Percentiles rank a stretch among this genome's conserved stretches.
Conservation (phyloP, 2,888 invertebrate species). For the Lingula anatina region DNA sequence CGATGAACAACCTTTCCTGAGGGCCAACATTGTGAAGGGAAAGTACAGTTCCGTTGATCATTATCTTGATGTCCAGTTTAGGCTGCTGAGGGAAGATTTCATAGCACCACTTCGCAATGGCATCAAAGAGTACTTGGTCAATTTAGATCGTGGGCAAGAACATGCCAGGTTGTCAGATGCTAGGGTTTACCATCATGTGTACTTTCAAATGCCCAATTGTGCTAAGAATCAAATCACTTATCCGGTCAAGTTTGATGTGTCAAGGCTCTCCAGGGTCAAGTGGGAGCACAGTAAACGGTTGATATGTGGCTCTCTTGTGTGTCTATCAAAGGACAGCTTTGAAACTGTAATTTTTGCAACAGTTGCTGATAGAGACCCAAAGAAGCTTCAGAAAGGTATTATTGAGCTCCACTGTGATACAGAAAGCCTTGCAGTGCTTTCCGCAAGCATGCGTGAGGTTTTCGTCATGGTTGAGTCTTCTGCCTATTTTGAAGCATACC, state of each 20-base stretch:
- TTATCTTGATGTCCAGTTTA: constrained; percentile 73
- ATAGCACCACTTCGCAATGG: constrained; percentile 69
- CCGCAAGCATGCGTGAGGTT: constrained; percentile 1
- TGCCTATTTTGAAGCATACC: constrained; percentile 77
- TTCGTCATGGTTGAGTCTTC: constrained; percentile 69
- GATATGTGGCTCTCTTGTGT: constrained; percentile 68
- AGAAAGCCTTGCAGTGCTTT: constrained; percentile 7
- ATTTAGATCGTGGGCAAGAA: constrained; percentile 2
- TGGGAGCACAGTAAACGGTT: constrained; percentile 60
- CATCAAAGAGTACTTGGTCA: constrained; percentile 56
- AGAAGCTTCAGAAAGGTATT: constrained; percentile 23
- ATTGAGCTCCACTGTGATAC: constrained; percentile 17
- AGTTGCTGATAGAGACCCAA: constrained; percentile 41
- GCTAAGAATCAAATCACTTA: constrained; percentile 25
- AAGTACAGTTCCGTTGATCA: constrained; percentile 63
- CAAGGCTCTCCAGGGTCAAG: constrained; percentile 15
- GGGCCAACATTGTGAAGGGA: constrained; percentile 62
- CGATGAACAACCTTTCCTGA: constrained; percentile 52
- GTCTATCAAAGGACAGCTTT: constrained; percentile 69
- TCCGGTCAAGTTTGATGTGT: constrained; percentile 23
- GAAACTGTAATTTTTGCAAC: constrained; percentile 65
- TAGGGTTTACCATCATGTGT: constrained; percentile 32
- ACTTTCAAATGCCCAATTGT: constrained; percentile 26
- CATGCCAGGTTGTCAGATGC: constrained; percentile 16
- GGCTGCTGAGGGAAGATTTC: constrained; percentile 75